Conservation (phyloP, 1,140 invertebrate species). For the Oscheius sp. region DNA sequence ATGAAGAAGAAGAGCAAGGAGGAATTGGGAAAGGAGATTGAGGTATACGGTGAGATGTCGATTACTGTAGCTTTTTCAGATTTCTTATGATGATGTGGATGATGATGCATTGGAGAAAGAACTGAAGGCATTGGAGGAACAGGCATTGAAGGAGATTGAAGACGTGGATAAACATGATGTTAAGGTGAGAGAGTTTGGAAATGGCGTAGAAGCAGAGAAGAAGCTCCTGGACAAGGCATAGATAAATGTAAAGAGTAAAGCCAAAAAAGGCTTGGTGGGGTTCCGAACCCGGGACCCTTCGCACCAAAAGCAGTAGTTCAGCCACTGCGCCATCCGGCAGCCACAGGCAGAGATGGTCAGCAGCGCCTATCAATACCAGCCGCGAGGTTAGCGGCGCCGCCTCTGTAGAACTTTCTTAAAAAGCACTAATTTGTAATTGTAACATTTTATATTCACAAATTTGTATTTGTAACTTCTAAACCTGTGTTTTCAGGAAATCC, state of each 20-base stretch:
- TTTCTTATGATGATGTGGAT: constrained; percentile 42
- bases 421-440: no score
- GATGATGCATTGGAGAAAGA: constrained; percentile 47
- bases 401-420: no score
- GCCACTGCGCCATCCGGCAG: not conserved
- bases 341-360: no score
- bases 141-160: constrained; percentile 50
- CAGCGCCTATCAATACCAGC: no score
- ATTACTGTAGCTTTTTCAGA: no score
- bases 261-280: no score
- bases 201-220: constrained; percentile 15
- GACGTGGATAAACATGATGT: constrained; percentile 33
- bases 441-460: no score
- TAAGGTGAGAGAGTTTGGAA: constrained; percentile 30
- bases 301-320: not conserved
- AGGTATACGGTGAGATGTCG: constrained; percentile 34
- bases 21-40: constrained; percentile 8
- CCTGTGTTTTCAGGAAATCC: constrained; percentile 42
- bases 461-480: constrained; percentile 13
- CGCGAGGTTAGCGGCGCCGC: no score
- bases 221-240: not conserved
- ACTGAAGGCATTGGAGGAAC: constrained; percentile 51
- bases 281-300: not conserved
- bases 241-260: constrained; percentile 19
- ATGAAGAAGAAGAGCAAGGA: constrained; percentile 48